Evolutionary conservation across 2,797 vertebrate genomes (phyloP), one percentile per base, ranked within the genome.

Genomic region (Eupleurogrammus muticus): DNA sequence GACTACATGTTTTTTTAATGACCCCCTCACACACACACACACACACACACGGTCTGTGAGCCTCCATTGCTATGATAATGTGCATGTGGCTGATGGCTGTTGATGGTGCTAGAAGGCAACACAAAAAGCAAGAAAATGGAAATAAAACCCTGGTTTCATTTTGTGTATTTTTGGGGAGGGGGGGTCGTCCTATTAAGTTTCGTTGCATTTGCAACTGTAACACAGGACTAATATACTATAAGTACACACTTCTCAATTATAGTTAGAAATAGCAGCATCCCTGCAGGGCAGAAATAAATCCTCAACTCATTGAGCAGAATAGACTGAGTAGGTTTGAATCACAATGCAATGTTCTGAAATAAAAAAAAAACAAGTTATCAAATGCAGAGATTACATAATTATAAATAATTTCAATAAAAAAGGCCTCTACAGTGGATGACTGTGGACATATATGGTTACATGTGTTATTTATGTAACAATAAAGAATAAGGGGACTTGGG

Each of bases 41-140:
- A n/a, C n/a, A n/a, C n/a, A n/a, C n/a, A n/a, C n/a, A n/a, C 73
- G 62, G 49, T 50, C 12, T 66, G 1, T 63, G 47, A 0, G 17
- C 59, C 55, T 58, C 81, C 74, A 87, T 89, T 83, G 70, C 81
- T 78, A 90, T 91, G 90, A 44, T 88, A 93, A 92, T 91, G 67
- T 47, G 0, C 62, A 79, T 34, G 72, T 70, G 77, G 51, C 14
- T 44, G 28, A 66, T 62, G 38, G 12, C 24, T 56, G 59, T 40
- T 12, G 17, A 17, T 24, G 3, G 50, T 5, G 19, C 19, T n/a
- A 21, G 36, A 55, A n/a, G 59, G 17, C 8, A 20, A 36, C 0
- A 20, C n/a, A 19, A 0, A 2, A 14, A 28, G 6, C 1, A n/a
- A 17, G 16, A 10, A 21, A 10, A 21, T 0, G 0, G 13, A 50